phyloP scores from a whole-genome alignment of 2,113 vertebrate genomes.

The Ammodytes dubius region DNA sequence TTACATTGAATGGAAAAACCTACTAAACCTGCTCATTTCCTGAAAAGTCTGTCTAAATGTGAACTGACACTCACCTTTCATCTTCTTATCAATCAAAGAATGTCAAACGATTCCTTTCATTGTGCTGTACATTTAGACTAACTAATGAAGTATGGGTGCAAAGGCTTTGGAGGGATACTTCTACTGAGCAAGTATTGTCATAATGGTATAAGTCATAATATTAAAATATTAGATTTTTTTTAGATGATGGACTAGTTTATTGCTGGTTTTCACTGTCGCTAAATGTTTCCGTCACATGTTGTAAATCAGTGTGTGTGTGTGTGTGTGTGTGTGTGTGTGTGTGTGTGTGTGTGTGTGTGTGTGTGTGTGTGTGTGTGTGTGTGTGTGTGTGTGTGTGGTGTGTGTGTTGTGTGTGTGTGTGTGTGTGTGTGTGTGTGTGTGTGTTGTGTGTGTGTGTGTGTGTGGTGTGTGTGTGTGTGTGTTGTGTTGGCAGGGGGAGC shows the following conservation, averaged over 20 bases:
- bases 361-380: slow-evolving; percentile 4
- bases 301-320: slow-evolving; percentile 19
- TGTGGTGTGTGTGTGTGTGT: slow-evolving; percentile 18
- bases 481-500: slow-evolving; percentile 87
- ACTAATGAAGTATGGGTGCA: no score
- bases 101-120: background rate
- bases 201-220: no score
- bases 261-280: background rate
- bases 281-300: background rate
- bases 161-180: background rate
- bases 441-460: slow-evolving; percentile 24
- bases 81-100: no score
- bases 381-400: slow-evolving; percentile 18
- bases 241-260: background rate
- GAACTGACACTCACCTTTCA: no score
- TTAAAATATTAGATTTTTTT: background rate
- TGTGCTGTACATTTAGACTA: background rate
- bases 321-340: slow-evolving; percentile 10
- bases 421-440: background rate
- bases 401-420: slow-evolving; percentile 23
- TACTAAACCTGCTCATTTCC: no score
- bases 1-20: no score
- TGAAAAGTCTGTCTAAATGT: no score
- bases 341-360: slow-evolving; percentile 16
- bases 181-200: background rate